Evolutionary conservation across 2,113 vertebrate species (phyloP), one percentile per base, ranked within the genome.

Genomic region (Corynorhinus townsendii): DNA sequence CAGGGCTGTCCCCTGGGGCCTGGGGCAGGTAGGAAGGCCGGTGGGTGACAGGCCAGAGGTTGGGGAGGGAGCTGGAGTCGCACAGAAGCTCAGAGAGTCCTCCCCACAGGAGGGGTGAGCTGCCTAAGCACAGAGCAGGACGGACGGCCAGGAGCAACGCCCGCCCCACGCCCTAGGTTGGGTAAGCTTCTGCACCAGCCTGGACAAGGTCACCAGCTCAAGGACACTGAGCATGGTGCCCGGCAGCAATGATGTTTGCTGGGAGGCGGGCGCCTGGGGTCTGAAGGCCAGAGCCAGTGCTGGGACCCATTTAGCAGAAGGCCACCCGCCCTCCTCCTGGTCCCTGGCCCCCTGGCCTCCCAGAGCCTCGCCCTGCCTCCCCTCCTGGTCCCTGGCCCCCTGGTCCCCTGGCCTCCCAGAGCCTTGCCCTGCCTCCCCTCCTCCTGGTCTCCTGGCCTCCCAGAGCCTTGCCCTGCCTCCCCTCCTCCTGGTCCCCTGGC

Each of bases 191-290:
- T 24, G 24, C 28, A 1, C 11, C 62, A 19, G 86, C 22, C 28
- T 2, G 1, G 59, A n/a, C 38, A 30, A 49, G 24, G 24, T 30
- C 56, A 14, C 45, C 0, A 24, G 47, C 59, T 49, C 49, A 16
- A 10, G 0, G 5, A 24, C 7, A 1, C 5, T 7, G 22, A 40
- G 16, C 7, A 0, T 28, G 11, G 24, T 1, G 40, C 40, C 77
- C 4, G 54, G 54, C 52, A 7, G 24, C 71, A 9, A 1, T 5
- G 30, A 38, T 3, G 26, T 20, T 3, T 14, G 72, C 17, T 0
- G 4, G 33, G 33, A 28, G 7, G 47, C 11, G 2, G 69, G 33
- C 10, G 11, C 76, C 68, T 3, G 0, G 47, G 0, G 10, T 3
- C n/a, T 16, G 17, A 8, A 7, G 43, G 77, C 10, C 38, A 52